A percentile compares a stretch with the other conserved stretches of the same genome.
These are phyloP conservation scores for Pleuronectes platessa DNA, from an alignment of 2,113 vertebrate species.

Conservation along the genomic window DNA sequence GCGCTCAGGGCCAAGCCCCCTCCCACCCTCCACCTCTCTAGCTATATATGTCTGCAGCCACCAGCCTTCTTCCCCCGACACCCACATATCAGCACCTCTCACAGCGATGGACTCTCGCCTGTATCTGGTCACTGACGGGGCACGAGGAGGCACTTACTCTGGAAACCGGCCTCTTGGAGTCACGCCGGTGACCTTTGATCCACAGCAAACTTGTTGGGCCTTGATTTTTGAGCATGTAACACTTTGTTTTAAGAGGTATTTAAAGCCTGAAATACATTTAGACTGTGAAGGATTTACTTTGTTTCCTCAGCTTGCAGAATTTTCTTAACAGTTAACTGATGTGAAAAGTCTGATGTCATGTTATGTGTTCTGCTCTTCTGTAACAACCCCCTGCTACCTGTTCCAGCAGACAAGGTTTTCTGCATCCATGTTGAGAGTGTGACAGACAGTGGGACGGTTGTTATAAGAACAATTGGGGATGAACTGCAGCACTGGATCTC, in stretches of 20 bases:
- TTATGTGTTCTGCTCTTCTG: slow-evolving; percentile 16
- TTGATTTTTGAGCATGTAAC: slow-evolving; percentile 46
- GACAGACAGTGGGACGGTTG: slow-evolving; percentile 29
- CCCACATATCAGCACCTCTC: slow-evolving; percentile 54
- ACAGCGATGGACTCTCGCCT: slow-evolving; percentile 15
- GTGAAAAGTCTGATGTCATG: slow-evolving; percentile 29
- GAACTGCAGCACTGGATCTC: slow-evolving; percentile 26
- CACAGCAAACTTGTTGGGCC: slow-evolving; percentile 8
- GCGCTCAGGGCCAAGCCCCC: slow-evolving; percentile 25
- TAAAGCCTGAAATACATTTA: slow-evolving; percentile 33
- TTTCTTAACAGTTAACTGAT: slow-evolving; percentile 38
- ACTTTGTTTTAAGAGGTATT: slow-evolving; percentile 47
- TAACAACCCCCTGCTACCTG: slow-evolving; percentile 3
- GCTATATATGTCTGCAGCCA: slow-evolving; percentile 19
- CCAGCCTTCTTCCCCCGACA: slow-evolving; percentile 1
- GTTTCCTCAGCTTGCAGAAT: slow-evolving; percentile 34
- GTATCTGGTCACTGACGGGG: neutral
- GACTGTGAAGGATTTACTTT: slow-evolving; percentile 24
- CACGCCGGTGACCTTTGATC: neutral
- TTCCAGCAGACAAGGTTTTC: slow-evolving; percentile 59
- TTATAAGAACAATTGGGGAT: slow-evolving; percentile 26
- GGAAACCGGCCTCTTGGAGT: slow-evolving; percentile 11
- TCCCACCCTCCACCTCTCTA: neutral
- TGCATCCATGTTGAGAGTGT: slow-evolving; percentile 22
- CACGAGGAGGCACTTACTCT: neutral